Evolutionary conservation across 2,797 vertebrate genomes (phyloP), one percentile per base, ranked within the genome.

Genomic region (Ceryle rudis): DNA sequence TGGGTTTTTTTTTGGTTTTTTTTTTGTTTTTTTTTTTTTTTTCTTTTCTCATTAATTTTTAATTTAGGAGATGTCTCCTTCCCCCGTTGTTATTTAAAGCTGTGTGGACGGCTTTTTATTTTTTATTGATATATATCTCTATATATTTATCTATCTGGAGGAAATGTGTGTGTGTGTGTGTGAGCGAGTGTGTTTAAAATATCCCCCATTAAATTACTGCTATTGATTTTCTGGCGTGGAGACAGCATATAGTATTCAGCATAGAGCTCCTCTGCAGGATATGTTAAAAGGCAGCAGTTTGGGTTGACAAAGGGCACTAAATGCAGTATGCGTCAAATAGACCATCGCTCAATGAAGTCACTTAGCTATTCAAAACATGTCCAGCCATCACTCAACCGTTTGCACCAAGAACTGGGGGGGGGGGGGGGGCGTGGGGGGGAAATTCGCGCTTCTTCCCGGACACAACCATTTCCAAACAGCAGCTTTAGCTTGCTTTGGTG

Each of bases 211-310:
- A 98, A 99, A 99, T 99, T 99, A 98, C 98, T 93, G 97, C 97
- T 98, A 99, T 99, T 98, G 99, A 99, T 99, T 99, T 98, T 98
- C 98, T 98, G 97, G 98, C 97, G 73, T 93, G 97, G 97, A 98
- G 97, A 97, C 96, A 97, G 98, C 98, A 99, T 98, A 98, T 98
- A 98, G 99, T 98, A 98, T 99, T 99, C 99, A 98, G 98, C 98
- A 98, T 97, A 98, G 98, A 98, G 98, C 98, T 98, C 98, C 98
- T 98, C 99, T 99, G 99, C 99, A 99, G 99, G 98, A 98, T 97
- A 98, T 97, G 97, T 97, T 97, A 96, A 97, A 96, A 98, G 98
- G 97, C 98, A 98, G 97, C 93, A 90, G 97, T 97, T 98, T 97
- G 98, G 98, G 98, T 97, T 95, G 98, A 97, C 98, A 98, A 98